Conservation (phyloP, 2,888 invertebrate species). For the Diarsia brunnea region DNA sequence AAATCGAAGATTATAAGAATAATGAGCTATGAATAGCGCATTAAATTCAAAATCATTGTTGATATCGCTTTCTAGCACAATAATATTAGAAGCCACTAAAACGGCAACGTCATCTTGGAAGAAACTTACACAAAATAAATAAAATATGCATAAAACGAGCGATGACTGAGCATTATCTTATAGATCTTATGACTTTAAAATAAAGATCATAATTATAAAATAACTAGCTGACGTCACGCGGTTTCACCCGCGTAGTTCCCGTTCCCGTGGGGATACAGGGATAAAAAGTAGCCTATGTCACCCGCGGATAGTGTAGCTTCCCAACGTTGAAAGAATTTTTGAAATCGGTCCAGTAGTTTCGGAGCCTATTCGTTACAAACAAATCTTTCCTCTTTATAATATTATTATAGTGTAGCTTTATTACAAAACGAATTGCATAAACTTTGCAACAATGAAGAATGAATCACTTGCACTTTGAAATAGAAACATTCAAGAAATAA, state of each 20-base stretch:
- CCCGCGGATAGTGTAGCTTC: too few species aligned
- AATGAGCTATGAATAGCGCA: not conserved
- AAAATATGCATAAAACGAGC: constrained; percentile 14
- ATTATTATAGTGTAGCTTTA: too few species aligned
- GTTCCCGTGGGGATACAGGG: too few species aligned
- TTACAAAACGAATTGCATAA: constrained; percentile 23
- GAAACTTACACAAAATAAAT: constrained; percentile 30
- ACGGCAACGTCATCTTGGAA: constrained; percentile 30
- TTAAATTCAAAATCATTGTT: constrained; percentile 1
- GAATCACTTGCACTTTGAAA: not conserved
- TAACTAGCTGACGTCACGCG: too few species aligned
- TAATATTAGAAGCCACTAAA: constrained; percentile 1
- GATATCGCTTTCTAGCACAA: constrained; percentile 35
- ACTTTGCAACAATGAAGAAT: constrained; percentile 14
- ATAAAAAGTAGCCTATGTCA: too few species aligned
- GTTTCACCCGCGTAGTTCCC: too few species aligned
- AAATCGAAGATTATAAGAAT: not conserved
- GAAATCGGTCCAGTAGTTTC: too few species aligned
- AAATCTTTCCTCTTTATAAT: too few species aligned
- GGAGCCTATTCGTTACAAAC: too few species aligned
- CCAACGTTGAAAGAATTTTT: too few species aligned
- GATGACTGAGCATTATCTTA: constrained; percentile 13
- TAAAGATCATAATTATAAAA: constrained; percentile 8
- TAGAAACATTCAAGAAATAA: not conserved
- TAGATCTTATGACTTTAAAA: constrained; percentile 15